phyloP scores from a whole-genome alignment of 2,113 vertebrate genomes.

The Vicugna pacos region DNA sequence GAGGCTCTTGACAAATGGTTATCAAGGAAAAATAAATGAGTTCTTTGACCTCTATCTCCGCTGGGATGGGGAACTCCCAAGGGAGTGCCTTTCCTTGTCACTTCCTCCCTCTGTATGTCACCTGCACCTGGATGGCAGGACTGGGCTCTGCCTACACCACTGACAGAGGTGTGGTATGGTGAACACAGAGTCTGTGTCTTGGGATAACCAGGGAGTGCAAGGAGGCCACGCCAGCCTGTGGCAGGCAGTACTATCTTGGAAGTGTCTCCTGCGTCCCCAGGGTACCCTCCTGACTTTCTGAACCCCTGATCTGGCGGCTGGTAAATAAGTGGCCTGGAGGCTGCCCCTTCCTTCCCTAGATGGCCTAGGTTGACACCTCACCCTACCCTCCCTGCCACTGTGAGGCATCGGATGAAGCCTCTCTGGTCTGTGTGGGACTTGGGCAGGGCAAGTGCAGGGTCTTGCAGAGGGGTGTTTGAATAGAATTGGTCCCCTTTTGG shows the following conservation, averaged over 20 bases:
- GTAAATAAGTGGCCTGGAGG: neutral
- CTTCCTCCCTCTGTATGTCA: neutral
- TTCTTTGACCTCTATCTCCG: constrained; percentile 38
- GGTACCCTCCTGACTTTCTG: neutral
- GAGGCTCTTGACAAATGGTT: neutral
- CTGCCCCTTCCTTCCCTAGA: neutral
- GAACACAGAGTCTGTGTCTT: neutral
- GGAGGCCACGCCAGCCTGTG: neutral
- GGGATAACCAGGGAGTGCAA: neutral
- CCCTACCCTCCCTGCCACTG: neutral
- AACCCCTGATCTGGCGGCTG: neutral
- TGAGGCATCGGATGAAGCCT: neutral
- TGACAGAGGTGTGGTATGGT: neutral
- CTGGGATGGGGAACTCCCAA: constrained; percentile 24
- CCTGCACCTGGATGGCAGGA: neutral
- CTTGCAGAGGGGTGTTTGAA: neutral
- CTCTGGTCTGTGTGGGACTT: neutral
- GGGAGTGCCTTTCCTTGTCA: constrained; percentile 3
- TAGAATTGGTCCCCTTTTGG: neutral
- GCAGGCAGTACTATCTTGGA: neutral
- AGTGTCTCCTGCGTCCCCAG: neutral
- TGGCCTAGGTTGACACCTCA: neutral
- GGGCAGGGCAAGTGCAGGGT: neutral
- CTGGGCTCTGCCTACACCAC: neutral
- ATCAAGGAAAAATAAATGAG: neutral